Evolutionary conservation across 1,140 invertebrate genomes (phyloP).

Genomic region (Monomorium pharaonis): DNA sequence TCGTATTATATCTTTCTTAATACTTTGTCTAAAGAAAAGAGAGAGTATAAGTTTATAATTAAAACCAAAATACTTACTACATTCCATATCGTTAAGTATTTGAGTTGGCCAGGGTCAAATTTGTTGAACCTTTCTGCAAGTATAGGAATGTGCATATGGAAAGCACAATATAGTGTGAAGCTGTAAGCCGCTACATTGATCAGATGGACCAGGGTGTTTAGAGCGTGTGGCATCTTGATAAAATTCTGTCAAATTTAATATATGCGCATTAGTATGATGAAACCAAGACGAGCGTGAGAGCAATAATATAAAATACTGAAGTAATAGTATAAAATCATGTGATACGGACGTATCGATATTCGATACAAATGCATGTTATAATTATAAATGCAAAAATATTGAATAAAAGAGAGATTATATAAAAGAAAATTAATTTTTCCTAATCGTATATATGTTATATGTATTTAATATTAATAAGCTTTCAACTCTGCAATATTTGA

Average conservation of each 20-base stretch:
- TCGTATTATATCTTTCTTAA: background rate
- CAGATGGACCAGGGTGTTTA: slow-evolving; percentile 69
- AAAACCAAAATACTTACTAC: slow-evolving; percentile 83
- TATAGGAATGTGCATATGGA: slow-evolving; percentile 69
- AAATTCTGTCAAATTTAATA: slow-evolving; percentile 40
- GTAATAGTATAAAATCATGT: background rate
- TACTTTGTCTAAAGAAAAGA: background rate
- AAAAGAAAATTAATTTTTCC: background rate
- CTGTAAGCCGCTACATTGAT: slow-evolving; percentile 67
- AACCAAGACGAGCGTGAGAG: too few relatives aligned
- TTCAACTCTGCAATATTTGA: background rate
- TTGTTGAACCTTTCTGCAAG: slow-evolving; percentile 53
- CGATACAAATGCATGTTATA: background rate
- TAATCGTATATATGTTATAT: background rate
- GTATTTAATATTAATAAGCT: background rate
- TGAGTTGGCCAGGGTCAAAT: slow-evolving; percentile 83
- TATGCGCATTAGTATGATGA: background rate
- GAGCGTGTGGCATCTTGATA: slow-evolving; percentile 28
- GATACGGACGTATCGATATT: background rate
- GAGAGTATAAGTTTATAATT: background rate
- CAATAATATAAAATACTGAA: background rate
- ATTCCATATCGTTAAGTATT: slow-evolving; percentile 86
- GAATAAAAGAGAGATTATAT: background rate
- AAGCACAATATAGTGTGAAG: slow-evolving; percentile 73
- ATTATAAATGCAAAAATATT: background rate